A percentile compares a stretch with the other conserved stretches of the same genome.
Evolutionary conservation across 2,888 invertebrate species (phyloP).

Genomic region (Teleiodes luculella): DNA sequence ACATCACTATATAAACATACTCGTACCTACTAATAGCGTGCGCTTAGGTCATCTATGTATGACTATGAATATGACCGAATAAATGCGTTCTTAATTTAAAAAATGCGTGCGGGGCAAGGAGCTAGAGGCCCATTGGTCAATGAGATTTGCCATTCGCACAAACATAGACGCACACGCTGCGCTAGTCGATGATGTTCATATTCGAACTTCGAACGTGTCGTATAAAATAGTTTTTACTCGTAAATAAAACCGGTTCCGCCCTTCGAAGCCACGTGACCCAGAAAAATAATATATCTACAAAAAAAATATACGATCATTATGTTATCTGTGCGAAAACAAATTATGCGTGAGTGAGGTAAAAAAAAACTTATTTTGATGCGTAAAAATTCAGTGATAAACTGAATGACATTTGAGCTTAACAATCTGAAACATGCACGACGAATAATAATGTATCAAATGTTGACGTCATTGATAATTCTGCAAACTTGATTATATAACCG

Average conservation of each 20-base stretch:
- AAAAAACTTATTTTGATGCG: background rate
- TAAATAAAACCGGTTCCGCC: constrained; percentile 11
- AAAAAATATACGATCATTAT: background rate
- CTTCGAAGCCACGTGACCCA: constrained; percentile 10
- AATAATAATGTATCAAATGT: background rate
- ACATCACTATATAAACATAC: too few species aligned
- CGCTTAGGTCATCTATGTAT: background rate
- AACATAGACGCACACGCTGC: constrained; percentile 1
- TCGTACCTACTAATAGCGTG: too few species aligned
- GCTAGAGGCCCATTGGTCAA: constrained; percentile 18
- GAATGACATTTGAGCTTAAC: background rate
- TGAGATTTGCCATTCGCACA: constrained; percentile 8
- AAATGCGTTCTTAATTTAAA: constrained; percentile 17
- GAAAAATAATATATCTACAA: background rate
- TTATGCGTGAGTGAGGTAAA: too few species aligned
- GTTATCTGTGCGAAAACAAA: too few species aligned
- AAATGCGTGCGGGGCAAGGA: constrained; percentile 17
- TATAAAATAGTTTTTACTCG: constrained; percentile 4
- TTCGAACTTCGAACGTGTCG: background rate
- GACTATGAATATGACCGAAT: constrained; percentile 12
- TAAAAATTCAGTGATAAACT: background rate
- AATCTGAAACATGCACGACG: background rate
- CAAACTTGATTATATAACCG: constrained; percentile 4
- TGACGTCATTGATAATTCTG: constrained; percentile 1
- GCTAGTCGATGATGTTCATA: too few species aligned